phyloP scores from a whole-genome alignment of 2,888 invertebrate species.

The Phortica okadai region DNA sequence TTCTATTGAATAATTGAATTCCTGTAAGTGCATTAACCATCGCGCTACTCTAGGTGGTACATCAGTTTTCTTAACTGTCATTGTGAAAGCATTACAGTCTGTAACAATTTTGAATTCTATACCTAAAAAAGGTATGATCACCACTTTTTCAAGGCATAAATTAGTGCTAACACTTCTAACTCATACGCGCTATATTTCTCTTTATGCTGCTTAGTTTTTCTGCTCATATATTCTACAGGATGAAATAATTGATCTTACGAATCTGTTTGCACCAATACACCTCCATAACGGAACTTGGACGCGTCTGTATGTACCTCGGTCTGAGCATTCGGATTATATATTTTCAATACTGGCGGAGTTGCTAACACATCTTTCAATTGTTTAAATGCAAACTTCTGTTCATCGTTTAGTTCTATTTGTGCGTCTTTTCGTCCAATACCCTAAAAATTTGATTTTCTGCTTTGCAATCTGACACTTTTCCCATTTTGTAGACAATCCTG shows the following conservation, averaged over 20 bases:
- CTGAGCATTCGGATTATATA: conserved; percentile 38
- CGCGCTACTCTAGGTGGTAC: conserved; percentile 2
- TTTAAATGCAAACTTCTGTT: conserved; percentile 37
- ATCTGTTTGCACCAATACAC: conserved; percentile 53
- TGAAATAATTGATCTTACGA: conserved; percentile 52
- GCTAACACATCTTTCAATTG: conserved; percentile 35
- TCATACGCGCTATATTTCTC: conserved; percentile 66
- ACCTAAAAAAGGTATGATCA: conserved; percentile 40
- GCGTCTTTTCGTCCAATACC: conserved; percentile 27
- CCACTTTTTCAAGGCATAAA: conserved; percentile 67
- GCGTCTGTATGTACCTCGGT: conserved; percentile 53
- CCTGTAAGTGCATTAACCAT: conserved; percentile 12
- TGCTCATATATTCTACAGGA: conserved; percentile 64
- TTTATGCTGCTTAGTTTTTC: conserved; percentile 58
- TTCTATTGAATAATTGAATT: neutral
- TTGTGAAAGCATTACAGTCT: conserved; percentile 61
- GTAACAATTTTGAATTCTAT: conserved; percentile 63
- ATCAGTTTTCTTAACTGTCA: conserved; percentile 61
- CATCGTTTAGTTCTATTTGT: conserved; percentile 37
- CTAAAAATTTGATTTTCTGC: neutral
- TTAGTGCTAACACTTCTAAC: conserved; percentile 67
- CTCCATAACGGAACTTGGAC: conserved; percentile 54
- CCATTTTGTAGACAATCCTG: neutral
- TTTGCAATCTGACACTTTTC: neutral
- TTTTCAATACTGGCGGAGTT: conserved; percentile 46